Evolutionary conservation across 2,888 invertebrate species (phyloP), one percentile per base, ranked within the genome.

Genomic region (Hirudinaria manillensis): DNA sequence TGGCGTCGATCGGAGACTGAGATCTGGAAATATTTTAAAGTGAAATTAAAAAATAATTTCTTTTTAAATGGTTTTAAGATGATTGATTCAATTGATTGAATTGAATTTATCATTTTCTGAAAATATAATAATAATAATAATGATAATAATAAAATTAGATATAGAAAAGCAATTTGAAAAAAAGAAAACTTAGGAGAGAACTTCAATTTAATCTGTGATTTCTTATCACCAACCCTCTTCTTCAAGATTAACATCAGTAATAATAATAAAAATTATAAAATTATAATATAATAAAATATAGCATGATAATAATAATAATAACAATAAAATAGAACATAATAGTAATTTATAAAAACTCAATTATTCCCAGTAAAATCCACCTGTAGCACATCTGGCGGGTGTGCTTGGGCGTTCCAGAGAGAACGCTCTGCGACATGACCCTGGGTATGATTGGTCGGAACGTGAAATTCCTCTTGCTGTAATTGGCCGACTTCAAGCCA

Each of bases 391-490:
- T 27, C 24, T 27, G 45, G 0, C 38, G 53, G 51, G 7, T 19
- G 13, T 7, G n/a, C 4, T 32, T 34, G 29, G 61, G 6, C 61
- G 61, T 27, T 29, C 61, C 61, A 0, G 65, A n/a, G 36, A 80
- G 70, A n/a, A 80, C 67, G 70, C 77, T 80, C 55, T 77, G 81
- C 0, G 94, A 95, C 81, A 96, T 87, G 29, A 94, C 94, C 51
- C 94, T 89, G 0, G 95, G 95, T 83, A 97, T 93, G 68, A 96
- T 95, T 0, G 93, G 91, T 71, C 94, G 88, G 81, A 86, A 88
- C 76, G 82, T 24, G 34, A 73, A 73, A 34, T 32, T 61, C 38
- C 56, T 73, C 34, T 36, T 73, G 36, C 68, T 86, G 61, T 85
- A 84, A 78, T 88, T 87, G 73, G 86, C 84, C 13, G 27, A 53